A percentile compares a stretch with the other conserved stretches of the same genome.
Evolutionary conservation across 2,113 vertebrate species (phyloP).

Genomic region (Hystrix brachyura): DNA sequence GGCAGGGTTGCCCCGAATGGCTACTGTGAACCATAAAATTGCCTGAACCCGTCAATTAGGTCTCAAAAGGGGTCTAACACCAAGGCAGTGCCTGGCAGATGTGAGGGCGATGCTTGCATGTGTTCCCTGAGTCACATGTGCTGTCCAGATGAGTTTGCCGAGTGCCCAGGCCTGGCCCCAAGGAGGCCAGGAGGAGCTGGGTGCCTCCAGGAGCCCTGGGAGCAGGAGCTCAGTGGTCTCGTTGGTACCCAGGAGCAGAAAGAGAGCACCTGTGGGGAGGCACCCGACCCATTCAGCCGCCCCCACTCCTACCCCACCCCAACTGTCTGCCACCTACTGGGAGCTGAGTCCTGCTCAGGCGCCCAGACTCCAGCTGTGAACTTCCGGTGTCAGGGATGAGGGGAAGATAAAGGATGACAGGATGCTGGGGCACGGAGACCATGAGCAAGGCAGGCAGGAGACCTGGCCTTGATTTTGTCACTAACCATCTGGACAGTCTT

Average conservation of each 20-base stretch:
- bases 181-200: neutral
- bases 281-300: fast-evolving
- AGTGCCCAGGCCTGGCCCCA: neutral
- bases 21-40: neutral
- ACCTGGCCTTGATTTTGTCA: neutral
- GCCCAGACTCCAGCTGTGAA: neutral
- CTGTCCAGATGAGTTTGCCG: neutral
- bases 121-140: neutral
- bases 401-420: neutral
- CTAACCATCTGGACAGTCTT: neutral
- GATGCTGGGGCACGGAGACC: neutral
- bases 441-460: neutral
- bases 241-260: neutral
- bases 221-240: neutral
- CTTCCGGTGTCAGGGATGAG: fast-evolving
- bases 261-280: neutral
- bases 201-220: neutral
- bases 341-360: neutral
- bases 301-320: neutral
- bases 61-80: neutral
- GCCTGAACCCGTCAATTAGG: neutral
- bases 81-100: neutral
- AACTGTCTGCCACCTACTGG: neutral
- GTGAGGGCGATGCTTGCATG: neutral
- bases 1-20: neutral